Evolutionary conservation across 2,888 invertebrate genomes (phyloP), one percentile per base, ranked within the genome.

Genomic region (Eubasilissa splendida): DNA sequence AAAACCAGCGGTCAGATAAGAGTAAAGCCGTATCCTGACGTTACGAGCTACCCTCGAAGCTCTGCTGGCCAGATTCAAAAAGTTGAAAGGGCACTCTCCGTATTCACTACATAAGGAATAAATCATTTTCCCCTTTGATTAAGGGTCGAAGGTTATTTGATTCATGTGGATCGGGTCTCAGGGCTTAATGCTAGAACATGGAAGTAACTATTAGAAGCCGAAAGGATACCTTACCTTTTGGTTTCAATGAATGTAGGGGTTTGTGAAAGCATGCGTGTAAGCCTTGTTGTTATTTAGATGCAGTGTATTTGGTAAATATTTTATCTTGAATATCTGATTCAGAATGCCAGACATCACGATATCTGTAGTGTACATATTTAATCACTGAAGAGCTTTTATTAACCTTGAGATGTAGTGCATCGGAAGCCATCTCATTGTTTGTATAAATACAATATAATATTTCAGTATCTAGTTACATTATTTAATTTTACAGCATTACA

Each of bases 1-100:
- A 70, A 70, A 70, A 53, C 70, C 54, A 70, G 70, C 70, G 70
- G 70, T 70, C 70, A 70, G 70, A 70, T 70, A 70, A 70, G 70
- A 31, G 70, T 22, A 54, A 70, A 31, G 53, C 54, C 4, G 14
- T 11, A n/a, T 42, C 9, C 42, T n/a, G 2, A 68, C 12, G 1
- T n/a, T 33, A 9, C 31, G 4, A 63, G 50, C 50, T 52, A 50
- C 50, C 42, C 52, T 31, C 12, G 12, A 31, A 63, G 63, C 42
- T 22, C 12, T 33, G 22, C 31, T 5, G 63, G 33, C 12, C 42
- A 33, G 12, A 33, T 31, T 11, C 33, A 31, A 63, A 63, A 33
- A 33, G 12, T 7, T 31, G 7, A 33, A 33, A 63, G 12, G 5
- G 7, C 42, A 33, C 12, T 63, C 33, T 12, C 8, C 31, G 63